A percentile compares a stretch with the other conserved stretches of the same genome.
These are phyloP conservation scores for Cepaea nemoralis DNA, from an alignment of 1,140 invertebrate genomes.

Conservation along the genomic window DNA sequence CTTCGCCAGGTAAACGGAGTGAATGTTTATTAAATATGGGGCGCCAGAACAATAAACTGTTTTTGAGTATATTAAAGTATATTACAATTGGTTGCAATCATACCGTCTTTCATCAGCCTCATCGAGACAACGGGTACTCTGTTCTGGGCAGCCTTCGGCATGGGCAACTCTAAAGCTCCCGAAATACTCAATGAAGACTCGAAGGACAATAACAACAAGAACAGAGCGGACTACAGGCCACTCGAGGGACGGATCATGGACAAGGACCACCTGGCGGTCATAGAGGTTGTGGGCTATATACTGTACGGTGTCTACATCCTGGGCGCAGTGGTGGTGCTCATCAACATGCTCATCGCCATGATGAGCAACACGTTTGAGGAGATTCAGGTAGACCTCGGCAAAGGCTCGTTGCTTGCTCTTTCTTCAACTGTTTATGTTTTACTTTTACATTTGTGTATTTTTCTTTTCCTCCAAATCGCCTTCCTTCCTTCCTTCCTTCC, in stretches of 20 bases:
- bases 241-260: background rate
- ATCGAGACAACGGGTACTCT: constrained; percentile 74
- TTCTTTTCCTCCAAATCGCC: background rate
- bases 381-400: constrained; percentile 82
- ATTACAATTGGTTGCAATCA: too few species aligned
- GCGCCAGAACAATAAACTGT: too few species aligned
- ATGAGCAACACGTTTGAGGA: constrained; percentile 99
- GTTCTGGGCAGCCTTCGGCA: constrained; percentile 59
- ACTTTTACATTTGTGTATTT: too few species aligned
- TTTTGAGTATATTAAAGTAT: too few species aligned
- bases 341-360: constrained; percentile 99
- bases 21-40: too few species aligned
- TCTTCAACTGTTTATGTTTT: too few species aligned
- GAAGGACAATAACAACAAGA: constrained; percentile 31
- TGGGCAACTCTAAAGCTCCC: constrained; percentile 55
- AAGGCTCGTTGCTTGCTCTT: too few species aligned
- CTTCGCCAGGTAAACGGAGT: too few species aligned
- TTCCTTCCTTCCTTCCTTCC: background rate
- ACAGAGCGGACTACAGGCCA: background rate
- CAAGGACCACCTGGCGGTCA: background rate
- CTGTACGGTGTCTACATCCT: constrained; percentile 96
- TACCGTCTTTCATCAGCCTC: constrained; percentile 8
- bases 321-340: constrained; percentile 95
- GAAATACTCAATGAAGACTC: constrained; percentile 32
- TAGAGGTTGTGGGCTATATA: constrained; percentile 63